Evolutionary conservation across 2,888 invertebrate genomes (phyloP).

Genomic region (Sinelater perroti): DNA sequence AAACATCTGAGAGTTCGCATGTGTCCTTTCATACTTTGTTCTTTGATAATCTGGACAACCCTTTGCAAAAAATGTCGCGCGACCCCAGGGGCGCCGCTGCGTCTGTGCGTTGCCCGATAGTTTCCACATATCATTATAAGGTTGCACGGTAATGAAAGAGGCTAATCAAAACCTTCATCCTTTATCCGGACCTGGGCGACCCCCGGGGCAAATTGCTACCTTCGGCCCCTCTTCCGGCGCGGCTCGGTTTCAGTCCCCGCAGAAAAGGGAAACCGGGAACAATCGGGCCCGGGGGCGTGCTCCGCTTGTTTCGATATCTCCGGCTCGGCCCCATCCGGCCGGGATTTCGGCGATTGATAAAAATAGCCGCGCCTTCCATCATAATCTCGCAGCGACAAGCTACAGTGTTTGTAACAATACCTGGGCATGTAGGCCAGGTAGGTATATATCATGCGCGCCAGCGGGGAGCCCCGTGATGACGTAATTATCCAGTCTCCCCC

Average conservation of each 20-base stretch:
- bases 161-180: conserved; percentile 18
- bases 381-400: conserved; percentile 52
- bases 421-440: conserved; percentile 50
- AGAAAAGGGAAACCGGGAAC: conserved; percentile 22
- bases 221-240: conserved; percentile 39
- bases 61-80: conserved; percentile 22
- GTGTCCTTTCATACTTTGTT: conserved; percentile 36
- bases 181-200: conserved; percentile 35
- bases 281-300: conserved; percentile 14
- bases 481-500: conserved; percentile 56
- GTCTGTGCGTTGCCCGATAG: background rate
- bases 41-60: conserved; percentile 36
- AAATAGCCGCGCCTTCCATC: conserved; percentile 45
- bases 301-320: background rate
- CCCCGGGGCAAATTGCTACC: conserved; percentile 43
- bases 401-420: conserved; percentile 56
- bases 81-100: background rate
- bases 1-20: conserved; percentile 50
- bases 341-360: too few relatives aligned
- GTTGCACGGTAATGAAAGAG: conserved; percentile 10
- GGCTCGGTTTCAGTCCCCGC: conserved; percentile 28
- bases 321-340: too few relatives aligned
- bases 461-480: conserved; percentile 54
- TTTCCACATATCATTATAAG: conserved; percentile 8
- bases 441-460: conserved; percentile 51